phyloP scores from a whole-genome alignment of 2,113 vertebrate genomes.

The Eidolon helvum region DNA sequence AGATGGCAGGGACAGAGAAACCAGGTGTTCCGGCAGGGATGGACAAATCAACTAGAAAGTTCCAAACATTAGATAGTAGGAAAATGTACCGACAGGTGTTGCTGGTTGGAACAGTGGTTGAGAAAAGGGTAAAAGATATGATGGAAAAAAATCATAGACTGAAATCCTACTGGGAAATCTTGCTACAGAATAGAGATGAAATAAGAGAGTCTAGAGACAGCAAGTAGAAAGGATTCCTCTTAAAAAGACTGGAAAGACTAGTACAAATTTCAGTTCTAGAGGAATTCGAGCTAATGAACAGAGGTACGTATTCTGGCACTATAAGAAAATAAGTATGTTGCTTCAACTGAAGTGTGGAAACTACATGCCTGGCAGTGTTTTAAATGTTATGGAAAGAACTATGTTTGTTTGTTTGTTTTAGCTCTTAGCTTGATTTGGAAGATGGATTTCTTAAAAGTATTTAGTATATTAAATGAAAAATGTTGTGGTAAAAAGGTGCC shows the following conservation, averaged over 20 bases:
- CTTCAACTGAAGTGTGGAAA: neutral
- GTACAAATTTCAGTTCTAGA: neutral
- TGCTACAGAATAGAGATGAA: neutral
- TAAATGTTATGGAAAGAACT: neutral
- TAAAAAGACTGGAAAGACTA: neutral
- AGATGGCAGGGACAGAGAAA: neutral
- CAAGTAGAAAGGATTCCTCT: neutral
- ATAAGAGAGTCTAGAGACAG: neutral
- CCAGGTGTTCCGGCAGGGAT: rapidly evolving
- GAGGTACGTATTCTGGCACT: neutral
- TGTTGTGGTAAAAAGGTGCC: neutral
- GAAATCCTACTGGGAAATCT: neutral
- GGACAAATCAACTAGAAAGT: neutral
- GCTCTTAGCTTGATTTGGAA: neutral
- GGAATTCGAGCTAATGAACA: neutral
- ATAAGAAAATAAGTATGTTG: neutral
- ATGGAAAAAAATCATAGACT: neutral
- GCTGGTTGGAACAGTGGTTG: too few relatives aligned
- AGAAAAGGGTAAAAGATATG: neutral
- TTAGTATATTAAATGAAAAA: neutral
- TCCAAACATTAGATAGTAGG: neutral
- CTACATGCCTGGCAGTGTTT: neutral
- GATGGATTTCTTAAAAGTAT: neutral
- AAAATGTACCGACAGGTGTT: neutral
- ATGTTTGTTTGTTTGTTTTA: neutral